These are phyloP conservation scores for Coturnix japonica DNA, from an alignment of 2,113 vertebrate species.

Conservation along the genomic window DNA sequence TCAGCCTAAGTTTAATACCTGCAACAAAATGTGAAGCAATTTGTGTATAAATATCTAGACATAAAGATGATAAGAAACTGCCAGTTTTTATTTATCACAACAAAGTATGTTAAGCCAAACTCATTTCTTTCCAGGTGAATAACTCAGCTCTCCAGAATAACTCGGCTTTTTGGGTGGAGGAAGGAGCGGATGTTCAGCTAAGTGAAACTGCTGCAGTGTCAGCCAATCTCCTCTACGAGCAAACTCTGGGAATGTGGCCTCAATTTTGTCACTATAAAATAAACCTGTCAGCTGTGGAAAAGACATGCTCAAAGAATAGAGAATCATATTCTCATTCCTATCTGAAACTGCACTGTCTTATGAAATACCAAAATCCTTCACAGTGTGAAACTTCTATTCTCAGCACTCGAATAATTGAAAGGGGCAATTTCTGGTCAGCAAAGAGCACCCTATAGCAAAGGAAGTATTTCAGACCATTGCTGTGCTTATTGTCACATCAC, in stretches of 20 bases:
- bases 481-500: accelerated
- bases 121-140: background rate
- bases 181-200: background rate
- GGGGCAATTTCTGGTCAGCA: background rate
- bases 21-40: background rate
- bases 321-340: background rate
- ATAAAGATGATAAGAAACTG: background rate
- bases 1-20: background rate
- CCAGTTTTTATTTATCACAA: background rate
- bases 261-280: background rate
- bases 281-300: background rate
- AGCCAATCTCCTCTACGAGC: background rate
- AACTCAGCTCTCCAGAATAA: background rate
- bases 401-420: background rate
- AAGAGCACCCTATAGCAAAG: background rate
- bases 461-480: background rate
- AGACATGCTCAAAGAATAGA: background rate
- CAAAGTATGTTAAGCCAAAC: background rate
- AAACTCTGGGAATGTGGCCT: background rate
- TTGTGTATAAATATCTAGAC: background rate
- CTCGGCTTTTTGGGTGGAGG: background rate
- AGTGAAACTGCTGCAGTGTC: background rate
- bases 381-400: background rate
- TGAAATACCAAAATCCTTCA: background rate
- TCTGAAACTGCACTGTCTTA: background rate